Percentiles rank a stretch among this genome's conserved stretches.
These are phyloP conservation scores for Cataglyphis livida DNA, from an alignment of 2,888 invertebrate species.

Conservation along the genomic window DNA sequence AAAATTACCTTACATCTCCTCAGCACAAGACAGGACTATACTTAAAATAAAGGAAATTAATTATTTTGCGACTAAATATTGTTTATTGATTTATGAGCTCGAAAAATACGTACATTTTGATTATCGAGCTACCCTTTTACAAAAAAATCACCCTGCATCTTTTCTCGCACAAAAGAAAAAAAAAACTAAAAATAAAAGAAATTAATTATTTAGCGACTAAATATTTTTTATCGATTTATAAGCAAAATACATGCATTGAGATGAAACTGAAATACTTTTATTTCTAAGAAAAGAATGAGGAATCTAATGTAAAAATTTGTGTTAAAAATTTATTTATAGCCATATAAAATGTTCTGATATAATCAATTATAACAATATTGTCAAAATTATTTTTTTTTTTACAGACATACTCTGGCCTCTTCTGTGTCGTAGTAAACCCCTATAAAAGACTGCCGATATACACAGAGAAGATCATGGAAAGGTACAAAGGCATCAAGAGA, in stretches of 20 bases:
- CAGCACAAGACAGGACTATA: no score
- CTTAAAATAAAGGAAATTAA: neutral
- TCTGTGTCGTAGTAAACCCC: slow-evolving; percentile 99
- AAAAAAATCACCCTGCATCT: no score
- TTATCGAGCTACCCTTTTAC: no score
- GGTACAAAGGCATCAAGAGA: slow-evolving; percentile 99
- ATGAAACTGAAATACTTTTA: neutral
- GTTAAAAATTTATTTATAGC: neutral
- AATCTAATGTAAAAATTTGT: neutral
- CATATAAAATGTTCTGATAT: neutral
- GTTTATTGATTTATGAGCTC: neutral
- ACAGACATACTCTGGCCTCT: slow-evolving; percentile 99
- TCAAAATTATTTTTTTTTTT: slow-evolving; percentile 65
- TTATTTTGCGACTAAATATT: neutral
- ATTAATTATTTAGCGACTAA: neutral
- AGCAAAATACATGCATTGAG: neutral
- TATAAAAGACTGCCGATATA: slow-evolving; percentile 99
- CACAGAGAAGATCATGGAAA: slow-evolving; percentile 99
- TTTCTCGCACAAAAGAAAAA: no score
- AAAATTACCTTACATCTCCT: no score
- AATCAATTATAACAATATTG: neutral
- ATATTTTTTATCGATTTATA: neutral
- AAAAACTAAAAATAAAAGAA: no score
- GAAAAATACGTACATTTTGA: neutral
- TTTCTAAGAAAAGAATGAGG: neutral